Evolutionary conservation across 2,888 invertebrate genomes (phyloP).

Genomic region (Pollenia angustigena): DNA sequence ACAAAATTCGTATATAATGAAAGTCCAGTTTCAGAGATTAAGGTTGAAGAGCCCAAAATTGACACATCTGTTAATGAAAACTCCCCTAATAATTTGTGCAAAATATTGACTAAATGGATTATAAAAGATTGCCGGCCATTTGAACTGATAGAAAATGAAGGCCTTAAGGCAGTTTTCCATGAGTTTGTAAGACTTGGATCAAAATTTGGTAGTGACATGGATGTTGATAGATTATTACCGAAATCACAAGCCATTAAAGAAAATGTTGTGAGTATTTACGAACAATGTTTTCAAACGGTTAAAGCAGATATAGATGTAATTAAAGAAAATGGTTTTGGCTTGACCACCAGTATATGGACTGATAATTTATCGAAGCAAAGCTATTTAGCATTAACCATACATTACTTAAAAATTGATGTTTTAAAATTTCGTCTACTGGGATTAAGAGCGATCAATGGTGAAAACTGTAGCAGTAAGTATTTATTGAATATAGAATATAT

Average conservation of each 20-base stretch:
- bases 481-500: too few relatives aligned
- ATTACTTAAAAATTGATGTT: too few relatives aligned
- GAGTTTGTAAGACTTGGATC: background rate
- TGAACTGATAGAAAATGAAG: background rate
- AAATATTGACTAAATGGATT: slow-evolving; percentile 2
- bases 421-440: too few relatives aligned
- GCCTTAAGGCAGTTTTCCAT: background rate
- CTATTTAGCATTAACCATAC: too few relatives aligned
- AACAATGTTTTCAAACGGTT: background rate
- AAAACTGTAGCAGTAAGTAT: too few relatives aligned
- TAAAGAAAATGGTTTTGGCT: too few relatives aligned
- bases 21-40: too few relatives aligned
- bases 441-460: too few relatives aligned
- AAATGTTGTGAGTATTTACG: background rate
- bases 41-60: background rate
- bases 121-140: background rate
- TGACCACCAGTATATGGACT: too few relatives aligned
- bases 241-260: background rate
- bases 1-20: background rate
- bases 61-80: background rate
- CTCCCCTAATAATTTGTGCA: background rate
- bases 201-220: background rate
- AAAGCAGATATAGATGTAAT: background rate
- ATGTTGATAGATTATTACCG: background rate
- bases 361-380: too few relatives aligned